phyloP scores from a whole-genome alignment of 2,888 invertebrate genomes.

The Empis stercorea region DNA sequence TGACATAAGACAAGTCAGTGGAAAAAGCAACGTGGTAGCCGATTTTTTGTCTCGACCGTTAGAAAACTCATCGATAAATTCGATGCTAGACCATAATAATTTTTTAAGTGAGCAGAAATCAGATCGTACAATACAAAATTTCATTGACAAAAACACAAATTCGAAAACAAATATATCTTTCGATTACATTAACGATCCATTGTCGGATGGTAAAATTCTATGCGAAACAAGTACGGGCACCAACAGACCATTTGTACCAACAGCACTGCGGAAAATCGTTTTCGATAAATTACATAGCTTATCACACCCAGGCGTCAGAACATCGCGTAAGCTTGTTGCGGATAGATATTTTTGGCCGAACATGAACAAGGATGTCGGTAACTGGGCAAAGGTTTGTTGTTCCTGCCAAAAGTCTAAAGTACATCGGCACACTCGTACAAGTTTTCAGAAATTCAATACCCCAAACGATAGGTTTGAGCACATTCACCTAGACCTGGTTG shows the following conservation, averaged over 20 bases:
- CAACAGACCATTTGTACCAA: conserved; percentile 2
- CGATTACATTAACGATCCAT: not conserved
- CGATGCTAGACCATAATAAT: not conserved
- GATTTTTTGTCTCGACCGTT: conserved; percentile 3
- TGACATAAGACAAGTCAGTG: conserved; percentile 2
- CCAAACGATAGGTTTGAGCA: conserved; percentile 3
- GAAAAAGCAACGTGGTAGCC: conserved; percentile 14
- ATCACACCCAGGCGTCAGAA: conserved; percentile 1
- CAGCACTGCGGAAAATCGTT: not conserved
- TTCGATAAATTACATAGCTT: conserved; percentile 4
- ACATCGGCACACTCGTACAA: conserved; percentile 3
- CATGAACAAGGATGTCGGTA: not conserved
- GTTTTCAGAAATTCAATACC: not conserved
- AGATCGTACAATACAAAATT: not conserved
- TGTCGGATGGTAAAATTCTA: not conserved
- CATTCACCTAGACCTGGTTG: conserved; percentile 25
- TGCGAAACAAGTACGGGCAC: conserved; percentile 3
- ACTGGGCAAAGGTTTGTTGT: not conserved
- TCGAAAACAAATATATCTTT: not conserved
- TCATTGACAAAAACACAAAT: not conserved
- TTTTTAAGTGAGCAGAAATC: not conserved
- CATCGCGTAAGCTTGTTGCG: conserved; percentile 1
- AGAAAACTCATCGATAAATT: not conserved
- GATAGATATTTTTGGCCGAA: conserved; percentile 2
- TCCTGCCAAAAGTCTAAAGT: conserved; percentile 4